A percentile compares a stretch with the other conserved stretches of the same genome.
Conservation (phyloP, 2,888 invertebrate species). For the Pristionchus arcanus region DNA sequence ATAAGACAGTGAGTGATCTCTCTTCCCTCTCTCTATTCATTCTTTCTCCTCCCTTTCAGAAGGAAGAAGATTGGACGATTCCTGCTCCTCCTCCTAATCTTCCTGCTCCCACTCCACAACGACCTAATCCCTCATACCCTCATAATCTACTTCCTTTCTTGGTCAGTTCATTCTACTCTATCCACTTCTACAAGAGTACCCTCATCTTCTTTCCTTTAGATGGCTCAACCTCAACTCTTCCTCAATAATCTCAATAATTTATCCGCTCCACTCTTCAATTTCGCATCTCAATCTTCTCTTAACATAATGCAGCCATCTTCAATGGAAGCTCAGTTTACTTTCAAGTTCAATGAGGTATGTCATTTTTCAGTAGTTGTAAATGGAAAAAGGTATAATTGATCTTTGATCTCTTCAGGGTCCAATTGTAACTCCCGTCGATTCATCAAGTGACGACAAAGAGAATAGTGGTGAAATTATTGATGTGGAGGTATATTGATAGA, state of each 20-base stretch:
- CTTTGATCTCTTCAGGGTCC: conserved; percentile 1
- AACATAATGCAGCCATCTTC: neutral
- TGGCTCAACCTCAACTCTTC: neutral
- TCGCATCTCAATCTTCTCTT: neutral
- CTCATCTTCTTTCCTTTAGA: neutral
- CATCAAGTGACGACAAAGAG: neutral
- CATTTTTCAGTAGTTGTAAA: neutral
- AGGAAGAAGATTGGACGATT: neutral
- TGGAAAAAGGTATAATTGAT: neutral
- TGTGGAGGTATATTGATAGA: neutral
- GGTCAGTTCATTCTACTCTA: neutral
- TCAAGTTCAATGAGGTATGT: neutral
- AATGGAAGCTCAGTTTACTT: neutral
- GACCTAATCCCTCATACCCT: neutral
- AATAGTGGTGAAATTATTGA: conserved; percentile 1
- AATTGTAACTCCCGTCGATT: neutral
- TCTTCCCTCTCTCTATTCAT: too few relatives aligned
- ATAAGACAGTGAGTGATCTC: neutral
- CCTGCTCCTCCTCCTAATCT: conserved; percentile 48
- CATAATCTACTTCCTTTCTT: neutral
- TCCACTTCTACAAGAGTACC: neutral
- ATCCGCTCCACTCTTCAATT: neutral
- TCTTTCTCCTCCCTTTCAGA: neutral
- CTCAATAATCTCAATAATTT: neutral
- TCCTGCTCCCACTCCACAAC: conserved; percentile 51